phyloP scores from a whole-genome alignment of 2,113 vertebrate genomes.

The Cichladusa arquata region DNA sequence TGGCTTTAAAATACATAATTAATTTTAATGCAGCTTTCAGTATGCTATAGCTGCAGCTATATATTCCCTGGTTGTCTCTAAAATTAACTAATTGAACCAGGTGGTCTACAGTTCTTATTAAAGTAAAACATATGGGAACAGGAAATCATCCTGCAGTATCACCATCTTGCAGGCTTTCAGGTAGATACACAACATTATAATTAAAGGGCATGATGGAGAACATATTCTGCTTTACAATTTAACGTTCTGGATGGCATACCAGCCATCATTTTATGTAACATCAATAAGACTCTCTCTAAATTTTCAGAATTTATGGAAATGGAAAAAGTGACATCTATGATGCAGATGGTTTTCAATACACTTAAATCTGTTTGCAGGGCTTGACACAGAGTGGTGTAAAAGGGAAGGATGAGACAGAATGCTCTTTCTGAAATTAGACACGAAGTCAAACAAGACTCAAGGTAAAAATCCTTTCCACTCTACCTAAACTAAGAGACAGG shows the following conservation, averaged over 20 bases:
- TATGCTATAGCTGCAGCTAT: background rate
- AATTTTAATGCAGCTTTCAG: background rate
- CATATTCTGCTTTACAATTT: background rate
- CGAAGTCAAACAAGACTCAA: background rate
- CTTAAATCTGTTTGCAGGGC: background rate
- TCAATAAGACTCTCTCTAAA: background rate
- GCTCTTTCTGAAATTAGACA: background rate
- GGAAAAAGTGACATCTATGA: background rate
- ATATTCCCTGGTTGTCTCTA: background rate
- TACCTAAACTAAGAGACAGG: background rate
- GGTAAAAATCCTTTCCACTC: background rate
- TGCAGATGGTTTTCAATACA: background rate
- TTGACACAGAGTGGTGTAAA: background rate
- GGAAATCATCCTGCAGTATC: background rate
- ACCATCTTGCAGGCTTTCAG: background rate
- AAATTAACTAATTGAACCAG: background rate
- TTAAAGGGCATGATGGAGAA: background rate
- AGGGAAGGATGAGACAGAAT: background rate
- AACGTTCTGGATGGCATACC: background rate
- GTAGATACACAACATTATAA: background rate
- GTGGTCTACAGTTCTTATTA: background rate
- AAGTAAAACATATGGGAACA: background rate
- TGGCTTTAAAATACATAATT: background rate
- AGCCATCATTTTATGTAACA: background rate
- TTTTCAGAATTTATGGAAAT: background rate